phyloP scores from a whole-genome alignment of 2,113 vertebrate species.

The Nesogale talazaci region DNA sequence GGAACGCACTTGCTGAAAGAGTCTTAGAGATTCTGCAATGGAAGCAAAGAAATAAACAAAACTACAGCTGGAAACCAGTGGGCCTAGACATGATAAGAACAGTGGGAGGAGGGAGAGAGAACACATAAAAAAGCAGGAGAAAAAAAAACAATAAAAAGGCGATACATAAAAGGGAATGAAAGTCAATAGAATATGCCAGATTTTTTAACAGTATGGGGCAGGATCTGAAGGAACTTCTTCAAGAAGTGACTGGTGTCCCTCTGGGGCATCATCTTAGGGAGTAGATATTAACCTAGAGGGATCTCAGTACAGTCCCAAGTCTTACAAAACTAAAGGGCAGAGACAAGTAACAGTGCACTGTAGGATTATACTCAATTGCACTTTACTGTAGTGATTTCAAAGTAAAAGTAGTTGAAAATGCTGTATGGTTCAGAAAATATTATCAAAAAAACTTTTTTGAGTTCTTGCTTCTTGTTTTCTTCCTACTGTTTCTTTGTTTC shows the following conservation, averaged over 20 bases:
- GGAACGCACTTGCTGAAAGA: conserved; percentile 71
- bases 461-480: conserved; percentile 41
- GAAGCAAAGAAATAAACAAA: conserved; percentile 84
- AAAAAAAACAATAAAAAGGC: conserved; percentile 79
- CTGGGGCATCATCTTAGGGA: conserved; percentile 60
- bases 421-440: not conserved
- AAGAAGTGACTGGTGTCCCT: conserved; percentile 68
- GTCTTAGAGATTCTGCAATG: conserved; percentile 59
- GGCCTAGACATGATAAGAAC: conserved; percentile 81
- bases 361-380: not conserved
- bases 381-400: conserved; percentile 41
- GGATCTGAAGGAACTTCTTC: conserved; percentile 79
- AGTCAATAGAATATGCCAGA: conserved; percentile 72
- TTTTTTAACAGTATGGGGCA: conserved; percentile 76
- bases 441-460: conserved; percentile 1
- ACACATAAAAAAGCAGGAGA: conserved; percentile 69
- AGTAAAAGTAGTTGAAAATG: conserved; percentile 44
- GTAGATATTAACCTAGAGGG: conserved; percentile 73
- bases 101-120: conserved; percentile 76
- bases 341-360: conserved; percentile 32
- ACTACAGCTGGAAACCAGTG: conserved; percentile 79
- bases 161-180: conserved; percentile 82
- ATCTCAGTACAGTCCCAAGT: conserved; percentile 51
- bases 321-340: conserved; percentile 60
- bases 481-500: not conserved